Conservation (phyloP, 2,113 vertebrate species). For the Xiphophorus couchianus region DNA sequence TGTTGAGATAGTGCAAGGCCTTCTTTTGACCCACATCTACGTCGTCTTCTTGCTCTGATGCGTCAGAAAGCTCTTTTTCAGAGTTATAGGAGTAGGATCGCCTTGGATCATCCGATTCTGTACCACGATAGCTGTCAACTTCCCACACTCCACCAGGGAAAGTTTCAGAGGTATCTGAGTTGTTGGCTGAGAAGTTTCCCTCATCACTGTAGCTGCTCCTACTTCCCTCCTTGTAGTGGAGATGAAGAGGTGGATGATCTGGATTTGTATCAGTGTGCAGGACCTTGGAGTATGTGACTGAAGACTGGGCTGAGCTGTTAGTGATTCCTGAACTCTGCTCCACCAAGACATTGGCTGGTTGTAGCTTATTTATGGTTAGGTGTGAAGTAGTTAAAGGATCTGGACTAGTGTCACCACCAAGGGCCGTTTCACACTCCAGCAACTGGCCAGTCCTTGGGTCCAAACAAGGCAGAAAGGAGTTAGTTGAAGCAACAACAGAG, state of each 20-base stretch:
- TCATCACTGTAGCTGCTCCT: slow-evolving; percentile 74
- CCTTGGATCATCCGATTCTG: slow-evolving; percentile 61
- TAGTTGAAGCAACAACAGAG: neutral
- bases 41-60: slow-evolving; percentile 77
- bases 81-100: slow-evolving; percentile 81
- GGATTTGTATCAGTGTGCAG: slow-evolving; percentile 54
- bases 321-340: slow-evolving; percentile 17
- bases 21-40: slow-evolving; percentile 51
- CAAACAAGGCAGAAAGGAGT: slow-evolving; percentile 1
- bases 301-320: slow-evolving; percentile 72
- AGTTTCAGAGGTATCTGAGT: slow-evolving; percentile 66
- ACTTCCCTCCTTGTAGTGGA: slow-evolving; percentile 52
- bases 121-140: slow-evolving; percentile 60
- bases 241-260: slow-evolving; percentile 39
- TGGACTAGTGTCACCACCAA: slow-evolving; percentile 33
- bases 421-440: slow-evolving; percentile 37
- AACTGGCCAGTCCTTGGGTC: neutral
- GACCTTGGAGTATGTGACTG: slow-evolving; percentile 83
- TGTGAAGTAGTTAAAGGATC: slow-evolving; percentile 28
- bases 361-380: neutral
- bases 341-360: neutral
- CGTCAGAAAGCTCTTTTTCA: slow-evolving; percentile 86
- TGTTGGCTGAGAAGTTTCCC: slow-evolving; percentile 75
- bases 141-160: slow-evolving; percentile 81
- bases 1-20: slow-evolving; percentile 83